A percentile compares a stretch with the other conserved stretches of the same genome.
Conservation (phyloP, 2,888 invertebrate genomes). For the Cataglyphis altisquamis region DNA sequence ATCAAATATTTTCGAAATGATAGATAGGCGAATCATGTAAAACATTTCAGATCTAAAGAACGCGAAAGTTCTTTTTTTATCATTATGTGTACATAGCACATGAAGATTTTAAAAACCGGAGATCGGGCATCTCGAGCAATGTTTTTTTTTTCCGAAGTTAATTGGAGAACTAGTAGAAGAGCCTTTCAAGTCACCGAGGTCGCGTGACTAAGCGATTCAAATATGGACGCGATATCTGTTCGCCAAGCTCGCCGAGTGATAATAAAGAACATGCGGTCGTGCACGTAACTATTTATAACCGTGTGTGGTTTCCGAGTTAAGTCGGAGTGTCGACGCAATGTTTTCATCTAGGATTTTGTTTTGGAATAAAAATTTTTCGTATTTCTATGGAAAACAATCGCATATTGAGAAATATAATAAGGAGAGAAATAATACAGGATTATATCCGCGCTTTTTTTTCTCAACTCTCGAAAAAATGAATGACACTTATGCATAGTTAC, state of each 20-base stretch:
- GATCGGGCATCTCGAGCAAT: conserved; percentile 2
- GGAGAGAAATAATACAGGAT: neutral
- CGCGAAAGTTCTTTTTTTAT: neutral
- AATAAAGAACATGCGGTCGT: conserved; percentile 69
- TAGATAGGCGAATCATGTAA: conserved; percentile 29
- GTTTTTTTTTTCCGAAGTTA: conserved; percentile 33
- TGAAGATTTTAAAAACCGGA: neutral
- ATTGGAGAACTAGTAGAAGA: conserved; percentile 46
- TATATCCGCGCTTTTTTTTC: neutral
- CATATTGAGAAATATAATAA: neutral
- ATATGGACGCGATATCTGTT: conserved; percentile 74
- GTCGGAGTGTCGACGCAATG: conserved; percentile 58
- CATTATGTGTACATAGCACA: neutral
- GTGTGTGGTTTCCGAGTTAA: conserved; percentile 62
- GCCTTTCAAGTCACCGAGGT: conserved; percentile 69
- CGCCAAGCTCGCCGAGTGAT: conserved; percentile 70
- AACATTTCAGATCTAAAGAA: conserved; percentile 3
- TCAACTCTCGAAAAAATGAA: neutral
- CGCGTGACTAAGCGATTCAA: conserved; percentile 75
- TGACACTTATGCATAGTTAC: neutral
- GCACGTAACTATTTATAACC: conserved; percentile 70
- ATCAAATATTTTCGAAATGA: conserved; percentile 44
- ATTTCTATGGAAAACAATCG: neutral
- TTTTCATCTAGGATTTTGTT: conserved; percentile 50
- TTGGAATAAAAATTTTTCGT: neutral